A percentile compares a stretch with the other conserved stretches of the same genome.
These are phyloP conservation scores for Balearica regulorum DNA, from an alignment of 2,797 vertebrate genomes.

Conservation along the genomic window DNA sequence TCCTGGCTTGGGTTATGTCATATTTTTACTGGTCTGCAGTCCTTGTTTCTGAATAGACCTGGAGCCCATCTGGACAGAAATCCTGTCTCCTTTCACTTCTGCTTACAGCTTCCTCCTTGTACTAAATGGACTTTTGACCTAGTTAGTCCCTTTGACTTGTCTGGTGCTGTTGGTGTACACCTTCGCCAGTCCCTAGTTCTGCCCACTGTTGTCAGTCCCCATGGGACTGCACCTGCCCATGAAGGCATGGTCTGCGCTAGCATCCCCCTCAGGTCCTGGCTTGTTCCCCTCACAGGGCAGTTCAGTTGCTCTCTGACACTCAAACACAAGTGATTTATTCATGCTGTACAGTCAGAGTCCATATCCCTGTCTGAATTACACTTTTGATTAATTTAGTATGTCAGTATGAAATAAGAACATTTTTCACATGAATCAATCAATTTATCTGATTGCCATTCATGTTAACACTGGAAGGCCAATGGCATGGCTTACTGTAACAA, in stretches of 20 bases:
- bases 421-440: background rate
- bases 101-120: background rate
- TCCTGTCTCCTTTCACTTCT: background rate
- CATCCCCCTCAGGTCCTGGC: background rate
- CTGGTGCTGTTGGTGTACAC: background rate
- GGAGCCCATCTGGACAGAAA: background rate
- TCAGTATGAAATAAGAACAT: background rate
- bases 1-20: background rate
- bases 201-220: background rate
- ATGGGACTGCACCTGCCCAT: rapidly evolving
- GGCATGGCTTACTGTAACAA: background rate
- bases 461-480: background rate
- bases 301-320: background rate
- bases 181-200: background rate
- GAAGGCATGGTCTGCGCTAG: background rate
- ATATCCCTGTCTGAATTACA: background rate
- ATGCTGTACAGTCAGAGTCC: background rate
- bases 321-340: background rate
- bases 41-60: background rate
- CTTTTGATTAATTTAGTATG: background rate
- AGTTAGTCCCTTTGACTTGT: background rate
- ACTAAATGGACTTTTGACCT: background rate
- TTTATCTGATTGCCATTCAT: background rate
- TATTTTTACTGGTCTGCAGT: background rate
- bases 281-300: background rate